phyloP scores from a whole-genome alignment of 2,113 vertebrate species.

The Etheostoma spectabile region DNA sequence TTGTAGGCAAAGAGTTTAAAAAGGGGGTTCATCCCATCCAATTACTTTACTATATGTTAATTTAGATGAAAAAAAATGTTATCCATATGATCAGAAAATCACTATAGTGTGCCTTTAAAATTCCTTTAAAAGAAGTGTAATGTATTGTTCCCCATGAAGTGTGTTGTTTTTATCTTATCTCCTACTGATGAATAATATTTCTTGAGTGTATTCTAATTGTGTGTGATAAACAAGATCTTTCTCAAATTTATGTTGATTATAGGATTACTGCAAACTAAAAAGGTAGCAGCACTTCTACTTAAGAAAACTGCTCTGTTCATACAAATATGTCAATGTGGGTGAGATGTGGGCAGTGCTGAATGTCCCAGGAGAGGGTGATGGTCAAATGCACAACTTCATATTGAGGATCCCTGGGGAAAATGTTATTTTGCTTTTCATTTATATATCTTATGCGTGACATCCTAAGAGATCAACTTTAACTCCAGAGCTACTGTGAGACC shows the following conservation, averaged over 20 bases:
- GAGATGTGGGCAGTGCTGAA: conserved; percentile 21
- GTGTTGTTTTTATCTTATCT: background rate
- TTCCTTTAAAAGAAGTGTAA: background rate
- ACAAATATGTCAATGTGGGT: background rate
- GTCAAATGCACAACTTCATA: background rate
- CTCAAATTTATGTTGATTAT: background rate
- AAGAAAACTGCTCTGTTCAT: background rate
- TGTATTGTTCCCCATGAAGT: background rate
- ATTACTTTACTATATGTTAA: too few species aligned
- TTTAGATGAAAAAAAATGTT: background rate
- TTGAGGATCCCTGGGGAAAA: conserved; percentile 6
- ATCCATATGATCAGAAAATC: background rate
- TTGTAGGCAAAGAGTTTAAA: background rate
- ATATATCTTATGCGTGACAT: too few species aligned
- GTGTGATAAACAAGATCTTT: background rate
- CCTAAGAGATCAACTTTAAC: background rate
- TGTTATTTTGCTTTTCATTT: background rate
- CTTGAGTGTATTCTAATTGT: background rate
- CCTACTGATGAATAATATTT: background rate
- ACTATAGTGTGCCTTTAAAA: background rate
- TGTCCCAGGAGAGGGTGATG: conserved; percentile 34
- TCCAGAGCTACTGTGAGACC: conserved; percentile 11
- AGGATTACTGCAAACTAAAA: background rate
- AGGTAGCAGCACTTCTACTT: background rate
- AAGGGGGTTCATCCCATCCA: background rate